Evolutionary conservation across 2,888 invertebrate genomes (phyloP).

Genomic region (Dioctria rufipes): DNA sequence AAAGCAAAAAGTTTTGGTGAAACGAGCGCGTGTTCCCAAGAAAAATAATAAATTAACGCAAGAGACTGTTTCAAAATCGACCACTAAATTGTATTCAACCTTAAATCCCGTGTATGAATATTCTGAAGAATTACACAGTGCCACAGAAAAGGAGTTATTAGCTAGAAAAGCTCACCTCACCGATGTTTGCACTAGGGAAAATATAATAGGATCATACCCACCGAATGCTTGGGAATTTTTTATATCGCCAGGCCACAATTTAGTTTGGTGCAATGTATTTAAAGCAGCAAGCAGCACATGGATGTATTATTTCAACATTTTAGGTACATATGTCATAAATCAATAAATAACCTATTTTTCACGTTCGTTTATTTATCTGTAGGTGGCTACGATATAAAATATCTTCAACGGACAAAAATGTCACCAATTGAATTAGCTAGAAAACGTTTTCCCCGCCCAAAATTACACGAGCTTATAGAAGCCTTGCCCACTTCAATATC

Average conservation of each 20-base stretch:
- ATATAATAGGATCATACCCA: conserved; percentile 69
- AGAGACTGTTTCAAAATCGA: conserved; percentile 31
- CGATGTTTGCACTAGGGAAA: conserved; percentile 72
- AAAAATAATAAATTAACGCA: conserved; percentile 37
- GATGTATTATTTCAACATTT: conserved; percentile 84
- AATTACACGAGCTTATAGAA: conserved; percentile 77
- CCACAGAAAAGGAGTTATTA: conserved; percentile 73
- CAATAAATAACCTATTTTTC: not conserved
- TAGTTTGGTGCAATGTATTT: conserved; percentile 84
- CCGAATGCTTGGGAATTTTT: conserved; percentile 84
- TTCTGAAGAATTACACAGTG: conserved; percentile 70
- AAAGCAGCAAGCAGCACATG: conserved; percentile 86
- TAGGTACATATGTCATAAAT: conserved; percentile 72
- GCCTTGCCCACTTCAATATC: conserved; percentile 77
- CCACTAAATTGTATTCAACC: conserved; percentile 62
- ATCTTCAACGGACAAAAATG: conserved; percentile 75
- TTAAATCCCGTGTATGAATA: conserved; percentile 71
- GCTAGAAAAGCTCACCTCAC: conserved; percentile 72
- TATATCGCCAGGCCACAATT: conserved; percentile 78
- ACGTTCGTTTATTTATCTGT: conserved; percentile 48
- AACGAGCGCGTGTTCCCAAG: conserved; percentile 48
- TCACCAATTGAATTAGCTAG: conserved; percentile 80
- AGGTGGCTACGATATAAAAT: conserved; percentile 77
- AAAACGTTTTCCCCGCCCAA: conserved; percentile 79
- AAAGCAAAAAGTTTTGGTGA: conserved; percentile 48